phyloP scores from a whole-genome alignment of 2,797 vertebrate genomes.

The Rhinoraja longicauda region DNA sequence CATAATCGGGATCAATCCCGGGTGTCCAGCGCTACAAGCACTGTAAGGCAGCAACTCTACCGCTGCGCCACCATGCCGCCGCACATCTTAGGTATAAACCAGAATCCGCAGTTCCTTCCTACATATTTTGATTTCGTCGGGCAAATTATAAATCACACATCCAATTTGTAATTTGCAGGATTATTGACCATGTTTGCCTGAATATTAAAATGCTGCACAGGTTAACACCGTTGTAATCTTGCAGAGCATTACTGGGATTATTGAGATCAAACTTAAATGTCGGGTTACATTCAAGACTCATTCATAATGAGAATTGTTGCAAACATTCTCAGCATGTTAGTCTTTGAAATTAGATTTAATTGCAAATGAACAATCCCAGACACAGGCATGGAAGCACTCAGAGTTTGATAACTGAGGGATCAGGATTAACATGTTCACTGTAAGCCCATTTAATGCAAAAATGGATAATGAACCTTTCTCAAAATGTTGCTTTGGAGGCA shows the following conservation, averaged over 20 bases:
- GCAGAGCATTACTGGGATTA: background rate
- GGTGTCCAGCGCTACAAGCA: too few relatives aligned
- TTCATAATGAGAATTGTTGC: background rate
- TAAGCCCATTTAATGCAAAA: background rate
- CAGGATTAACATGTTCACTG: background rate
- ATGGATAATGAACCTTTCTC: background rate
- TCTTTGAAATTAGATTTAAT: background rate
- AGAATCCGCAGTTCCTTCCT: too few relatives aligned
- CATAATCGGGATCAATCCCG: too few relatives aligned
- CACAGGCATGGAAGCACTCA: background rate
- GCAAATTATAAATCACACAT: background rate
- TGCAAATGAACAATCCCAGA: background rate
- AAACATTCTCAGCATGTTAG: background rate
- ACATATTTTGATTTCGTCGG: background rate
- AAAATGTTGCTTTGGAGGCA: background rate
- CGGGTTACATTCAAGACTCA: too few relatives aligned
- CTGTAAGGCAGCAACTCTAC: too few relatives aligned
- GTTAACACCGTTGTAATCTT: background rate
- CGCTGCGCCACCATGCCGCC: too few relatives aligned
- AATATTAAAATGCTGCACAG: background rate
- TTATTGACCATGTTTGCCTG: background rate
- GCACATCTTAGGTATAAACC: too few relatives aligned
- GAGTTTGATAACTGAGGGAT: background rate
- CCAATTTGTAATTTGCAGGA: background rate
- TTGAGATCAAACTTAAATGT: background rate